These are phyloP conservation scores for Amniataba percoides DNA, from an alignment of 2,797 vertebrate genomes.

Conservation along the genomic window DNA sequence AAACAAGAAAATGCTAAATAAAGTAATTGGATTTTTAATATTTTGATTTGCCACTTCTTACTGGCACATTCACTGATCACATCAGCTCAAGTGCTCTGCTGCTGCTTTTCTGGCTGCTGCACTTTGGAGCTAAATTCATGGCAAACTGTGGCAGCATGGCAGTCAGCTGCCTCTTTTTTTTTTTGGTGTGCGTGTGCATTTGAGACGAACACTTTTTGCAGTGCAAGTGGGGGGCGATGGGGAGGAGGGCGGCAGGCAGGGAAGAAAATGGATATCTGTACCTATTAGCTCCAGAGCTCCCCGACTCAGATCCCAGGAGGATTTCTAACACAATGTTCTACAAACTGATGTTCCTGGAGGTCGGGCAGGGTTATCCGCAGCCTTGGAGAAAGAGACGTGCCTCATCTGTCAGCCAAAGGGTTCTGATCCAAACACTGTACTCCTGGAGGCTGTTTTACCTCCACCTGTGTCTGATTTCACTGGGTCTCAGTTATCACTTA, in stretches of 20 bases:
- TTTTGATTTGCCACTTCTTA: conserved; percentile 15
- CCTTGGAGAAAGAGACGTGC: conserved; percentile 67
- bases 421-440: conserved; percentile 60
- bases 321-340: conserved; percentile 80
- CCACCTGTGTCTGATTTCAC: conserved; percentile 31
- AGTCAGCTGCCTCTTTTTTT: conserved; percentile 46
- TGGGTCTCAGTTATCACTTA: conserved; percentile 13
- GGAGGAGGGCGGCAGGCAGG: conserved; percentile 66
- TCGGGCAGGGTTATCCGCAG: conserved; percentile 74
- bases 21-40: neutral
- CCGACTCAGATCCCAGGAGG: conserved; percentile 74
- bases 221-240: conserved; percentile 58
- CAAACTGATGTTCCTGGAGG: conserved; percentile 84
- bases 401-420: conserved; percentile 73
- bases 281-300: conserved; percentile 80
- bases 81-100: neutral
- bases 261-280: conserved; percentile 84
- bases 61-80: neutral
- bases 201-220: conserved; percentile 75
- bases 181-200: conserved; percentile 24
- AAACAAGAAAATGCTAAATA: conserved; percentile 4
- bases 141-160: conserved; percentile 4
- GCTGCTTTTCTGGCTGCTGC: neutral
- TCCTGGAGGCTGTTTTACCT: conserved; percentile 34
- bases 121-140: neutral